Base-by-base conservation (phyloP, 1,140 invertebrate genomes). In the Drosophila azteca region DNA sequence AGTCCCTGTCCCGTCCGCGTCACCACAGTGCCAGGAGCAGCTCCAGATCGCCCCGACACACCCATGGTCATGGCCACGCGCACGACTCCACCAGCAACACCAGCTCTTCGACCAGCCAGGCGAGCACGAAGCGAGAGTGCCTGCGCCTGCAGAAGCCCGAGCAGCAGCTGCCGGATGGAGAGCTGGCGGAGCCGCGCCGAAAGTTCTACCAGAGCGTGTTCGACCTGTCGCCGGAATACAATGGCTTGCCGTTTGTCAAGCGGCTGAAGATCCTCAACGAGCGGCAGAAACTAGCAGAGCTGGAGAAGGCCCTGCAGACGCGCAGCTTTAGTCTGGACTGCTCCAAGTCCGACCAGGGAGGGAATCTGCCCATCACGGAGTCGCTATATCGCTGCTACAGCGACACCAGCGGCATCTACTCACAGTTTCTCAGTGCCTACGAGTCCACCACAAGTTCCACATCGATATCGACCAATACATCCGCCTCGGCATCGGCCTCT, bases 211-310 rank as follows among this genome's bases (percentile, higher is more conserved):
- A 90, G 52, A 97, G 96, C 8, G 95, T 97, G 4, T 96, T 97
- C 79, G 96, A 97, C 90, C 91, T 97, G 11, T 97, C 96, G n/a
- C 96, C 96, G 0, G 96, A 97, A 87, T 97, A 97, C 74, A 95
- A 95, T 29, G 95, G 96, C n/a, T 88, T 97, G 50, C 96, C 96
- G 0, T 97, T 97, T 82, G 96, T 97, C 2, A 97, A 97, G 92
- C 96, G 96, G 73, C 90, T 97, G 43, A 97, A 97, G 92, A 97
- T 97, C 58, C 92, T 97, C 13, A 97, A 97, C 89, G 96, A 97
- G 92, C 93, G 96, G 13, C 96, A 97, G 90, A 97, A 97, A 92
- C 91, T 97, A 39, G 96, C 95, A 15, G 96, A 97, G 87, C 90
- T 97, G 26, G 95, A 97, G 83, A 94, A 94, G 74, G 95, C 95